These are phyloP conservation scores for Choristoneura rosaceana DNA, from an alignment of 2,888 invertebrate genomes.

Conservation along the genomic window DNA sequence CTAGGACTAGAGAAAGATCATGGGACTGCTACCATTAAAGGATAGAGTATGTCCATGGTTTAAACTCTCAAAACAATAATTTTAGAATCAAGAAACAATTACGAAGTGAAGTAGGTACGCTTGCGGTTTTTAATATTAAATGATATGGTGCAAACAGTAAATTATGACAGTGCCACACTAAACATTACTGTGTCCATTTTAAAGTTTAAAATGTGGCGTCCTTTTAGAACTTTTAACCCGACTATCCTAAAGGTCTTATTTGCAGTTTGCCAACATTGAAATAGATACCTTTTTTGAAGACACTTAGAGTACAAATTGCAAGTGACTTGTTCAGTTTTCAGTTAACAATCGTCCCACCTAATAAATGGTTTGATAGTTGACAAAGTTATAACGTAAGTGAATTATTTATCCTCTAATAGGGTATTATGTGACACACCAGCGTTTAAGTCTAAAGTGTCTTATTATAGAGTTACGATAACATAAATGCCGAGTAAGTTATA, in stretches of 20 bases:
- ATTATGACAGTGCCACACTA: not conserved
- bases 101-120: not conserved
- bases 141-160: not conserved
- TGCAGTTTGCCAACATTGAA: not conserved
- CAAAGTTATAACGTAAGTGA: not conserved
- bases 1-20: too few relatives aligned
- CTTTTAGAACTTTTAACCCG: not conserved
- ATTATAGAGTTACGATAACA: not conserved
- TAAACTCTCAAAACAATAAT: too few relatives aligned
- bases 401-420: slow-evolving; percentile 5
- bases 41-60: too few relatives aligned
- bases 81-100: too few relatives aligned
- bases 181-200: not conserved
- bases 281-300: not conserved
- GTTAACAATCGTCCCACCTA: not conserved
- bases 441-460: not conserved
- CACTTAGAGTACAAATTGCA: not conserved
- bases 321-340: not conserved
- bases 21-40: too few relatives aligned
- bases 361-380: slow-evolving; percentile 8
- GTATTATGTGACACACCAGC: not conserved
- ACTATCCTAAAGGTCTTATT: not conserved
- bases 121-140: not conserved
- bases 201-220: not conserved
- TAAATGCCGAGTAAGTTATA: too few relatives aligned